Evolutionary conservation across 2,888 invertebrate genomes (phyloP).

Genomic region (Nemotelus pantherinus): DNA sequence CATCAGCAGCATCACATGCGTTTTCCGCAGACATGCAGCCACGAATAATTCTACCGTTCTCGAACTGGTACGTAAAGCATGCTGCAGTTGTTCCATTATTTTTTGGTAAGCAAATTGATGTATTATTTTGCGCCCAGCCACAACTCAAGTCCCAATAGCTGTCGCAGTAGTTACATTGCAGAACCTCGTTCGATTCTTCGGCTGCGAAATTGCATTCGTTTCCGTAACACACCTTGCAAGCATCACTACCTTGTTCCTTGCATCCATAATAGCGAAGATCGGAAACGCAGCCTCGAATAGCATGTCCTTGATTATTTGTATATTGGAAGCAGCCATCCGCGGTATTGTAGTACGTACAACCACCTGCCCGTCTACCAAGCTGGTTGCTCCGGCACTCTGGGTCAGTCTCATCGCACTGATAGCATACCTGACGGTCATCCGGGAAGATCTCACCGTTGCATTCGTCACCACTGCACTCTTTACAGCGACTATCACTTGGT

Average conservation of each 20-base stretch:
- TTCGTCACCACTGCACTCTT: slow-evolving; percentile 10
- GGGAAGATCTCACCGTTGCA: slow-evolving; percentile 27
- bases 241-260: neutral
- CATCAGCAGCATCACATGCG: slow-evolving; percentile 5
- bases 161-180: slow-evolving; percentile 21
- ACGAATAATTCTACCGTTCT: neutral
- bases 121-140: slow-evolving; percentile 8
- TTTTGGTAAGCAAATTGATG: neutral
- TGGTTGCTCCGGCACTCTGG: neutral
- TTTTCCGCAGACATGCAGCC: slow-evolving; percentile 17
- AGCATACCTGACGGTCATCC: slow-evolving; percentile 11
- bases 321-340: slow-evolving; percentile 28
- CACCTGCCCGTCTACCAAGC: neutral
- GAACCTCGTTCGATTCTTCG: too few relatives aligned
- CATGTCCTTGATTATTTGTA: neutral
- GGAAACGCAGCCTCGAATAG: slow-evolving; percentile 22
- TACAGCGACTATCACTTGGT: neutral
- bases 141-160: neutral
- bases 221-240: slow-evolving; percentile 4
- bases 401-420: slow-evolving; percentile 32
- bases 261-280: slow-evolving; percentile 24
- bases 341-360: neutral
- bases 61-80: slow-evolving; percentile 13
- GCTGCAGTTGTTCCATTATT: neutral
- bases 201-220: neutral